phyloP scores from a whole-genome alignment of 35 echinoderm and acorn worm species.

The Patiria miniata region DNA sequence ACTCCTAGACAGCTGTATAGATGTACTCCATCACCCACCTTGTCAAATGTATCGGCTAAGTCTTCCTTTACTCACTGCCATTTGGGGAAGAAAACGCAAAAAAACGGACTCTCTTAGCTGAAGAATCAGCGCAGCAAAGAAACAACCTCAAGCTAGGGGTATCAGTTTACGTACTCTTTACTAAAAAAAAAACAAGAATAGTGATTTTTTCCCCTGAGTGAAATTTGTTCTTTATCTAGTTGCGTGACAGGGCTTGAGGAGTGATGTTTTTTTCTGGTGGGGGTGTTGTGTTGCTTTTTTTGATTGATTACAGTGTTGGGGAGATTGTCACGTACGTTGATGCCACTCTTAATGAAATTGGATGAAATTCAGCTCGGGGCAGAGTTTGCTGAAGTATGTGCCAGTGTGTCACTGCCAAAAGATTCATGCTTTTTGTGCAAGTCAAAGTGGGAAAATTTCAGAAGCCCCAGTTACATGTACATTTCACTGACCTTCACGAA shows the following conservation, averaged over 20 bases:
- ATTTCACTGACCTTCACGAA: too few species aligned
- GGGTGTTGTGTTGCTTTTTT: neutral
- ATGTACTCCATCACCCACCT: neutral
- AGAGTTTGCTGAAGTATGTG: too few species aligned
- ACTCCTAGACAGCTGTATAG: neutral
- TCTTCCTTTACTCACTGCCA: too few species aligned
- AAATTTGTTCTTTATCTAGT: neutral
- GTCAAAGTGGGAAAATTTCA: too few species aligned
- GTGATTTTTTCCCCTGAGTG: neutral
- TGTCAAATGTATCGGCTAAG: too few species aligned
- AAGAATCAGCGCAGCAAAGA: neutral
- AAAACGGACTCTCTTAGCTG: neutral
- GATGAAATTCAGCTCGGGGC: neutral
- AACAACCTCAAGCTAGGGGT: neutral
- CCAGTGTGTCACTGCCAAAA: too few species aligned
- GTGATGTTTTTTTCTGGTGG: neutral
- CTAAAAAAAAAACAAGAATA: neutral
- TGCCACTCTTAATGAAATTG: slow-evolving; percentile 24
- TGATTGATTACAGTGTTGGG: slow-evolving; percentile 25
- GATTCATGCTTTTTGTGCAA: too few species aligned
- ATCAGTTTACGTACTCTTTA: slow-evolving; percentile 11
- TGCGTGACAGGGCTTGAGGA: neutral
- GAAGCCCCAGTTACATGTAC: too few species aligned
- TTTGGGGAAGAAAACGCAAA: too few species aligned
- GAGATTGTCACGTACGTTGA: slow-evolving; percentile 19